Evolutionary conservation across 1,140 invertebrate genomes (phyloP).

Genomic region (Camponotus pennsylvanicus): DNA sequence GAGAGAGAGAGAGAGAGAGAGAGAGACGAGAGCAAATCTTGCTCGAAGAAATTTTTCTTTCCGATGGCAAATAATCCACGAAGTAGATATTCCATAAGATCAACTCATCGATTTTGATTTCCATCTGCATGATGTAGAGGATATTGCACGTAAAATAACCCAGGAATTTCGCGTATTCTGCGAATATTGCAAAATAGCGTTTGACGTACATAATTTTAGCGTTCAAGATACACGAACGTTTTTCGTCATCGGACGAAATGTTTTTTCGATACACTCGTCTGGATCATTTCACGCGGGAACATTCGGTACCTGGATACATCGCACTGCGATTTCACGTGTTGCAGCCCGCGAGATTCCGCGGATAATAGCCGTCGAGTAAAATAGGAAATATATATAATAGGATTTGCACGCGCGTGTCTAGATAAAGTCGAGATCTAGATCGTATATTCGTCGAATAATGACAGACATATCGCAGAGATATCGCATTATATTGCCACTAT

Average conservation of each 20-base stretch:
- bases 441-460: conserved; percentile 52
- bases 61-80: conserved; percentile 12
- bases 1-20: too few relatives aligned
- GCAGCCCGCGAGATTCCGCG: neutral
- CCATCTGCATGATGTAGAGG: neutral
- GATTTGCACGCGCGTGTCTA: conserved; percentile 15
- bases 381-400: conserved; percentile 7
- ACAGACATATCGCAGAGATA: conserved; percentile 53
- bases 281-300: neutral
- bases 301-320: neutral
- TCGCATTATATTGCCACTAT: conserved; percentile 35
- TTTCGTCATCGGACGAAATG: neutral
- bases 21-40: too few relatives aligned
- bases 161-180: neutral
- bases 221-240: neutral
- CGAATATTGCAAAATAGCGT: neutral
- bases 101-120: neutral
- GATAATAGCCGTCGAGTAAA: neutral
- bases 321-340: neutral
- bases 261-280: neutral
- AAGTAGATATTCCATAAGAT: neutral
- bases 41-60: too few relatives aligned
- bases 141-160: neutral
- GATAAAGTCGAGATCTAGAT: conserved; percentile 24
- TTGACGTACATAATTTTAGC: neutral